Base-by-base conservation (phyloP, 2,797 vertebrate species). In the Oreonectes daqikongensis region DNA sequence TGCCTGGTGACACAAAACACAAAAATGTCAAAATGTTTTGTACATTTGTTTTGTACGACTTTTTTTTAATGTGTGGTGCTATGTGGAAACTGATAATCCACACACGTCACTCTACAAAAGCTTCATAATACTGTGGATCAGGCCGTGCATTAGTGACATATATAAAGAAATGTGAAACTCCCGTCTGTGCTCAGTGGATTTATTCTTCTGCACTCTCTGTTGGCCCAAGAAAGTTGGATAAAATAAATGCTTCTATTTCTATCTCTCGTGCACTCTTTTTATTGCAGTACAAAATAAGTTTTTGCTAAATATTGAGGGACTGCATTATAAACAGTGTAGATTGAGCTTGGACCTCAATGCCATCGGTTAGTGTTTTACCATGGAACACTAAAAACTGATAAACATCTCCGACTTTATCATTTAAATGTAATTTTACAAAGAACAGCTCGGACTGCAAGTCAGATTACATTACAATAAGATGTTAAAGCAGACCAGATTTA, bases 1-100 rank as follows among this genome's bases (percentile, higher is more conserved):
- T 92, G 79, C 90, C 94, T 96, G 50, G 26, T 59, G 44, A 55
- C 6, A 70, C n/a, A 35, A 3, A 22, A 50, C 20, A 50, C 7
- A 61, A 70, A 30, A 9, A 35, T 35, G 8, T n/a, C n/a, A n/a
- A n/a, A n/a, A n/a, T n/a, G n/a, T n/a, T n/a, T n/a, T n/a, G n/a
- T n/a, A n/a, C n/a, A n/a, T n/a, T n/a, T n/a, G n/a, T n/a, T n/a
- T n/a, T n/a, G n/a, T n/a, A n/a, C n/a, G n/a, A n/a, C n/a, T n/a
- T n/a, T n/a, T n/a, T n/a, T n/a, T n/a, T n/a, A n/a, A n/a, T n/a
- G n/a, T 46, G 38, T 55, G 52, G 15, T 71, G 5, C 20, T 40
- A 15, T 26, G 22, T 40, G 22, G 22, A 24, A 53, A 69, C 7
- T 40, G 10, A 30, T 44, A 44, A 35, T 50, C 17, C 22, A 38